Conservation (phyloP, 2,113 vertebrate genomes). For the Chauna torquata region DNA sequence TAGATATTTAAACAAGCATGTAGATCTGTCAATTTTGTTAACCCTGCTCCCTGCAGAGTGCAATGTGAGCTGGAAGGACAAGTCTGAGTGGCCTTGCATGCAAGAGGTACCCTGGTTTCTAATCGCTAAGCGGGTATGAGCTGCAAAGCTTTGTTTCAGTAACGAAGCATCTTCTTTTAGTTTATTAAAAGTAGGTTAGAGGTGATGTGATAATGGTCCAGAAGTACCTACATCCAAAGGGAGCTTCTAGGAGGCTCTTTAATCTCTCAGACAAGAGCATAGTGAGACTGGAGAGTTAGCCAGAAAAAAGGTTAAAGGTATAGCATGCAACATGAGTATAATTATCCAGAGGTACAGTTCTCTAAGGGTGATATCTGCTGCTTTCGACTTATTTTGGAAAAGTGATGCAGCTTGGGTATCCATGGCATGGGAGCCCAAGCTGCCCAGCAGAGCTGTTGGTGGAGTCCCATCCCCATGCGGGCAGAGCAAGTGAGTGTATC, state of each 20-base stretch:
- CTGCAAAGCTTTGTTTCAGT: background rate
- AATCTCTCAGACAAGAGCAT: background rate
- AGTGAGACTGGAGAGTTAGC: background rate
- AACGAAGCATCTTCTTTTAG: background rate
- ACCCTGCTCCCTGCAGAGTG: background rate
- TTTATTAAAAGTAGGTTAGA: slow-evolving; percentile 17
- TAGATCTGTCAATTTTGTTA: background rate
- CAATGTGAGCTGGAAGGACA: background rate
- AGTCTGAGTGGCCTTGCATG: rapidly evolving
- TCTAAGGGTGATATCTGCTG: background rate
- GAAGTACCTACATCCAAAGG: background rate
- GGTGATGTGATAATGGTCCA: slow-evolving; percentile 13
- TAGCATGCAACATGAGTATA: background rate
- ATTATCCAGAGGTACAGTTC: background rate
- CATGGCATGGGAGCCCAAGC: background rate
- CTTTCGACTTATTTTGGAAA: background rate
- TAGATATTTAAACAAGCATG: background rate
- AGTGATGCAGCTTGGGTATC: background rate
- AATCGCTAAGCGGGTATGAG: background rate
- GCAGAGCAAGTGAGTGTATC: rapidly evolving
- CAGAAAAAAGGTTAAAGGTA: background rate
- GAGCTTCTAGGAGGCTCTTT: background rate
- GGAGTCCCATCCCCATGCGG: background rate
- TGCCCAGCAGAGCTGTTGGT: background rate
- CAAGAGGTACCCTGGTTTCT: background rate